A percentile compares a stretch with the other conserved stretches of the same genome.
phyloP scores from a whole-genome alignment of 2,888 invertebrate species.

The Metallyticus violacea region DNA sequence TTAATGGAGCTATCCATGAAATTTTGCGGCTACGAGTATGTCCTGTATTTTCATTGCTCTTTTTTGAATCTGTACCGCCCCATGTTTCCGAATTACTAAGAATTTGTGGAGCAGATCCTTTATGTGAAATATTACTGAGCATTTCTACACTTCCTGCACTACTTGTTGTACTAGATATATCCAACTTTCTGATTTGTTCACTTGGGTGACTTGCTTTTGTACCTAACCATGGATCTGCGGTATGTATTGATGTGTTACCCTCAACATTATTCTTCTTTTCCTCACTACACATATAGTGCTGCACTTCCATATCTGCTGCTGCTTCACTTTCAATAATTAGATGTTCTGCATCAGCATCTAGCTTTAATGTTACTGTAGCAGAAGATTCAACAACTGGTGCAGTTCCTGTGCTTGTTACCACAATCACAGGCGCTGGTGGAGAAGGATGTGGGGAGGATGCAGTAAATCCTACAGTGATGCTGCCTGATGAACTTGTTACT shows the following conservation, averaged over 20 bases:
- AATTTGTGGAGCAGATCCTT: background rate
- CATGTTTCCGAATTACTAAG: background rate
- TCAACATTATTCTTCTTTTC: background rate
- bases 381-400: background rate
- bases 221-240: background rate
- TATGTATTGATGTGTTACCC: background rate
- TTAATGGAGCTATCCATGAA: constrained; percentile 57
- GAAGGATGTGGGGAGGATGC: background rate
- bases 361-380: background rate
- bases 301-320: constrained; percentile 17
- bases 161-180: background rate
- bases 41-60: background rate
- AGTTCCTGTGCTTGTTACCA: background rate
- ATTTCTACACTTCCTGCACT: background rate
- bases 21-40: constrained; percentile 53
- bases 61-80: background rate
- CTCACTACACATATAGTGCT: constrained; percentile 8
- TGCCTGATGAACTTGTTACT: constrained; percentile 35
- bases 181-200: background rate
- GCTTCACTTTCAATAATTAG: background rate
- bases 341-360: background rate
- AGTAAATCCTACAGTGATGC: constrained; percentile 46
- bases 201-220: background rate
- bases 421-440: background rate
- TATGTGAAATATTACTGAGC: background rate